Evolutionary conservation across 1,140 invertebrate genomes (phyloP).

Genomic region (Epicauta chinensis): DNA sequence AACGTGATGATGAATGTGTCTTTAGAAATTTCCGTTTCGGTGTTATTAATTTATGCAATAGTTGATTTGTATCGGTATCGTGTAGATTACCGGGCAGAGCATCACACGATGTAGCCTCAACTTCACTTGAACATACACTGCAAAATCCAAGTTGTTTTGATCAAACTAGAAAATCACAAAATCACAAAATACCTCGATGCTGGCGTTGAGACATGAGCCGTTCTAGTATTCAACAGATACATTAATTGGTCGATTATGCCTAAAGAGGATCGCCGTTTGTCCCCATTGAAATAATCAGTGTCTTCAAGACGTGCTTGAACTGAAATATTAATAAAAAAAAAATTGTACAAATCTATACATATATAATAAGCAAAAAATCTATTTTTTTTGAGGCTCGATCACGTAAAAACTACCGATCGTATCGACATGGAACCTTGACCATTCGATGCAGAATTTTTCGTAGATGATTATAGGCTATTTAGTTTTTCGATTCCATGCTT

Average conservation of each 20-base stretch:
- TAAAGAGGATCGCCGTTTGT: not conserved
- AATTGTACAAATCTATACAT: too few species aligned
- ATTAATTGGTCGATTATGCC: not conserved
- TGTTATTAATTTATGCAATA: not conserved
- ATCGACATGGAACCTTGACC: too few species aligned
- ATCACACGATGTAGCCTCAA: constrained; percentile 1
- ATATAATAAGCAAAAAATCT: too few species aligned
- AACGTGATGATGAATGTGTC: too few species aligned
- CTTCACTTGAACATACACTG: not conserved
- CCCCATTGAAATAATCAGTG: constrained; percentile 1
- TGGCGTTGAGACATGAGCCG: not conserved
- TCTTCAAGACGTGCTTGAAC: constrained; percentile 9
- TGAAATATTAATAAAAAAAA: not conserved
- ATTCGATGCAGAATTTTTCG: too few species aligned
- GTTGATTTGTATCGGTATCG: not conserved
- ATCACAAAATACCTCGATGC: not conserved
- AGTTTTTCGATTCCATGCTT: too few species aligned
- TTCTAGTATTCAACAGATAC: constrained; percentile 1
- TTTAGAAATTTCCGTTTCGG: constrained; percentile 1
- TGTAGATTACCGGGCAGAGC: not conserved
- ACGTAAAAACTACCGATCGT: not conserved
- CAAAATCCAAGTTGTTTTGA: not conserved
- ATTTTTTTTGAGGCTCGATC: not conserved
- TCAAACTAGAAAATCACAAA: too few species aligned
- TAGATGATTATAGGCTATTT: too few species aligned